A percentile compares a stretch with the other conserved stretches of the same genome.
phyloP scores from a whole-genome alignment of 2,888 invertebrate species.

The Lobophora halterata region DNA sequence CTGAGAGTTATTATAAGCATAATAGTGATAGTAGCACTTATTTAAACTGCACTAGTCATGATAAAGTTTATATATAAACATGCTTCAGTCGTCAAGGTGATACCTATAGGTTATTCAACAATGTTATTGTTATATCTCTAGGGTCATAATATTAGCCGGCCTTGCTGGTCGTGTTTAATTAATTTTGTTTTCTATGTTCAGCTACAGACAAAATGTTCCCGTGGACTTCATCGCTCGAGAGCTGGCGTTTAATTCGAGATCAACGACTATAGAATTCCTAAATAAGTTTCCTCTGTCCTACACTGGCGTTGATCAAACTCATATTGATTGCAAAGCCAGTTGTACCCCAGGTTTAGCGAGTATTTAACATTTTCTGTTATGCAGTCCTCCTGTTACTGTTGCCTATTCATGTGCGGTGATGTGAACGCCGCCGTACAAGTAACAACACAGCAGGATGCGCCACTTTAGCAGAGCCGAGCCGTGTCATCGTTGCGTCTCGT shows the following conservation, averaged over 20 bases:
- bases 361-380: constrained; percentile 77
- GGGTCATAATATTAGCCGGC: constrained; percentile 43
- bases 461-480: constrained; percentile 42
- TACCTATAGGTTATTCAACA: no score
- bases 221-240: constrained; percentile 92
- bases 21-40: no score
- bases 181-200: constrained; percentile 82
- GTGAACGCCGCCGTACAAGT: constrained; percentile 59
- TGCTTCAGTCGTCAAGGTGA: no score
- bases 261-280: constrained; percentile 94
- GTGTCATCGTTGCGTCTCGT: constrained; percentile 44
- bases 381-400: constrained; percentile 61
- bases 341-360: constrained; percentile 79
- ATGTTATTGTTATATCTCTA: background rate
- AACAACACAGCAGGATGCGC: constrained; percentile 47
- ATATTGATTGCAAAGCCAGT: constrained; percentile 96
- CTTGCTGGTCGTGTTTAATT: constrained; percentile 61
- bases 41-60: no score
- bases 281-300: constrained; percentile 88
- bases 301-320: constrained; percentile 84
- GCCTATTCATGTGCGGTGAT: constrained; percentile 67
- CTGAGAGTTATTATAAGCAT: no score
- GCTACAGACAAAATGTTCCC: constrained; percentile 96
- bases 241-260: constrained; percentile 92
- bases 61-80: no score